Conservation (phyloP, 92 coral and sea anemone genomes). For the Epizoanthus scotinus region DNA sequence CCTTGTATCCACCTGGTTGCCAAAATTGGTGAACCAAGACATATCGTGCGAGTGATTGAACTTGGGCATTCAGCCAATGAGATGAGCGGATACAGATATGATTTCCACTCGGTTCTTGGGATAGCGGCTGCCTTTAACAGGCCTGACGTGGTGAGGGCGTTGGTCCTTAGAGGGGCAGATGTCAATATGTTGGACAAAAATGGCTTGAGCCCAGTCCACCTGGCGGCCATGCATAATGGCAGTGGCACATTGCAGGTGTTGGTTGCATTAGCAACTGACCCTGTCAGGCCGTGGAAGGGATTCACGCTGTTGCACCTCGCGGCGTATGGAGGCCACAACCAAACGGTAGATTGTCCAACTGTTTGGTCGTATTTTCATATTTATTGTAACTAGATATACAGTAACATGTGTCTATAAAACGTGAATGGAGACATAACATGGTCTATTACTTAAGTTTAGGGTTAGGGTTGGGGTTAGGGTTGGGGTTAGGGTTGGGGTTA, state of each 20-base stretch:
- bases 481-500: too few relatives aligned
- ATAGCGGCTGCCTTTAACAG: neutral
- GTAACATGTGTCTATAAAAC: too few relatives aligned
- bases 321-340: slow-evolving; percentile 10
- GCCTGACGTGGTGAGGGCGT: neutral
- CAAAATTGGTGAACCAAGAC: slow-evolving; percentile 3
- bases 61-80: neutral
- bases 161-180: neutral
- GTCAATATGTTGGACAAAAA: neutral
- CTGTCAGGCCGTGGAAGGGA: neutral
- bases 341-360: neutral
- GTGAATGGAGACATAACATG: too few relatives aligned
- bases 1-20: slow-evolving; percentile 8
- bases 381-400: too few relatives aligned
- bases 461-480: too few relatives aligned
- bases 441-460: too few relatives aligned
- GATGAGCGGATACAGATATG: neutral
- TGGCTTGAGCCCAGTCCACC: slow-evolving; percentile 9
- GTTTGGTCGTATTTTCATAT: too few relatives aligned
- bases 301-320: slow-evolving; percentile 2
- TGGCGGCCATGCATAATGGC: neutral
- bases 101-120: neutral
- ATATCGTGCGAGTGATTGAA: neutral
- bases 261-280: neutral
- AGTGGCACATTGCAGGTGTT: neutral